A percentile compares a stretch with the other conserved stretches of the same genome.
phyloP scores from a whole-genome alignment of 2,113 vertebrate genomes.

The Isurus oxyrinchus region DNA sequence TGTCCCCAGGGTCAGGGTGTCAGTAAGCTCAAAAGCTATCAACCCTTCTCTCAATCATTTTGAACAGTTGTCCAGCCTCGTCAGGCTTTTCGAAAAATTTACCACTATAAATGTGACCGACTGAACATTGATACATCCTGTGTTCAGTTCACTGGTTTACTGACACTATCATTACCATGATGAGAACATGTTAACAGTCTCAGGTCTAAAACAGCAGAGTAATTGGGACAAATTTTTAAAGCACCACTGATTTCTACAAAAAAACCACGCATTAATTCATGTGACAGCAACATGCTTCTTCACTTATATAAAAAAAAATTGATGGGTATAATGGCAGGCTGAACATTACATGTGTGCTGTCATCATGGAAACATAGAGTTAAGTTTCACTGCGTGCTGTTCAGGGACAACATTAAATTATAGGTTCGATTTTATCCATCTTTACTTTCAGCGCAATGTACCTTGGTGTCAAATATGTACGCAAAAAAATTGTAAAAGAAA shows the following conservation, averaged over 20 bases:
- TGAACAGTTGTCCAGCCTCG: neutral
- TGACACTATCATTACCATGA: neutral
- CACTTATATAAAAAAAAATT: neutral
- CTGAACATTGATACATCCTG: neutral
- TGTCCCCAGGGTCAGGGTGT: neutral
- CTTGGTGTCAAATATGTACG: neutral
- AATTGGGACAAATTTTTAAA: neutral
- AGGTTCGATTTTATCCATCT: neutral
- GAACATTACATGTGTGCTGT: neutral
- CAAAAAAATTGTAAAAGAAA: neutral
- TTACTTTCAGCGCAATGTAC: neutral
- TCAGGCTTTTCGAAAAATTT: neutral
- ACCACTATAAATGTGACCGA: neutral
- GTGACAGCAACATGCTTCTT: neutral
- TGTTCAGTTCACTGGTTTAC: conserved; percentile 9
- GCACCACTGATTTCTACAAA: neutral
- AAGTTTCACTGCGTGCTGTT: neutral
- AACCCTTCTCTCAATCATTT: neutral
- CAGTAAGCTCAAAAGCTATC: neutral
- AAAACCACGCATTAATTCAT: neutral
- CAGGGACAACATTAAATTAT: neutral
- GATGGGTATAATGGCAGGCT: neutral
- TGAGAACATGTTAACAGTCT: neutral
- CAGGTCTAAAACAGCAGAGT: neutral
- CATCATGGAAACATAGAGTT: neutral